Conservation (phyloP, 2,888 invertebrate genomes). For the Thereva nobilitata region DNA sequence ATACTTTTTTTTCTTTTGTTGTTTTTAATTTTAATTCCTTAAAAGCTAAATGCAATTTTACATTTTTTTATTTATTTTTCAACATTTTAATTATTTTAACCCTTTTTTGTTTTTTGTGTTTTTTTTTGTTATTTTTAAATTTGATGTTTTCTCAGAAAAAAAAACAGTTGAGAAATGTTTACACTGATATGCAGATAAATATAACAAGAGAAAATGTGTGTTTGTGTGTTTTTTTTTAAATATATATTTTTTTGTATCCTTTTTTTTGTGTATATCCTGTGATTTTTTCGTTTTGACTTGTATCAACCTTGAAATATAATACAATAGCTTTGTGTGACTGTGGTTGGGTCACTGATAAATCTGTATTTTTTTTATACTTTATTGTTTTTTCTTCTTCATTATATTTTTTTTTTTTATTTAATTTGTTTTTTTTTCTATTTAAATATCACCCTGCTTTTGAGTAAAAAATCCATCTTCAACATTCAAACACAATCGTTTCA, state of each 20-base stretch:
- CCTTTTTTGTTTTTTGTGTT: too few relatives aligned
- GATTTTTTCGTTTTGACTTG: too few relatives aligned
- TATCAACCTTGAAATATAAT: background rate
- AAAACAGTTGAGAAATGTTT: constrained; percentile 28
- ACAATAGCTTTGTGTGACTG: constrained; percentile 21
- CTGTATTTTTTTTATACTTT: constrained; percentile 15
- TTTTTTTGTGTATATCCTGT: too few relatives aligned
- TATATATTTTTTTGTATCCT: too few relatives aligned
- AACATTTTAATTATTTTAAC: background rate
- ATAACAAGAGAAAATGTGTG: too few relatives aligned
- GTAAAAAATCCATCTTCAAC: constrained; percentile 25
- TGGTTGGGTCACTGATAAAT: constrained; percentile 2
- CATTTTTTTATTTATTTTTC: constrained; percentile 8
- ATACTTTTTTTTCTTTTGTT: too few relatives aligned
- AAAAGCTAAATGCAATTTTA: background rate
- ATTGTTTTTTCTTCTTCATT: constrained; percentile 19
- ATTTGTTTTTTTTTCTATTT: constrained; percentile 31
- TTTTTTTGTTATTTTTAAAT: background rate
- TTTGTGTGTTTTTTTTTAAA: too few relatives aligned
- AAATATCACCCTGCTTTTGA: constrained; percentile 39
- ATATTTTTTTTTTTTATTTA: constrained; percentile 15
- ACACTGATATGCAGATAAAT: constrained; percentile 30
- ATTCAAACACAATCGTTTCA: constrained; percentile 11
- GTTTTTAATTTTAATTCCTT: too few relatives aligned
- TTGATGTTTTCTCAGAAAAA: constrained; percentile 15